Base-by-base conservation (phyloP, 2,888 invertebrate genomes). In the Anoplius nigerrimus region DNA sequence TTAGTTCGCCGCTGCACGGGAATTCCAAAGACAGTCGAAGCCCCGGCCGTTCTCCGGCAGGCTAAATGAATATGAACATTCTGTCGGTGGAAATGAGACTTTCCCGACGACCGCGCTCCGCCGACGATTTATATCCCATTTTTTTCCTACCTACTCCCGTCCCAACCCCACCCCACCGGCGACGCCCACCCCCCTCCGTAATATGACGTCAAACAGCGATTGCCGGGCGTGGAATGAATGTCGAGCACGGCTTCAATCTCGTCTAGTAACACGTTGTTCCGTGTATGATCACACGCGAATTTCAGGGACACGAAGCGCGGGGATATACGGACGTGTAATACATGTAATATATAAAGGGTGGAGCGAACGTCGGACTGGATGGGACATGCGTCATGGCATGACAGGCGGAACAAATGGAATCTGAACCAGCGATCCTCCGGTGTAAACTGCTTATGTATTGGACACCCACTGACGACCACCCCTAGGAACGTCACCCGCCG, bases 351-450 rank as follows among this genome's bases (percentile, higher is more conserved):
- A 69, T 46, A 75, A 80, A 78, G 79, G 78, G 70, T 62, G 73
- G 75, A 67, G 74, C 71, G 74, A 74, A 74, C 72, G 79, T 79
- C 79, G 81, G 78, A 83, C 72, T 78, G 80, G 84, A 84, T 84
- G 77, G 86, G 84, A 86, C 83, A 85, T 87, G 84, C 82, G 87
- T 88, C 88, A 88, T 82, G 82, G 79, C 80, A 74, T 85, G 88
- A 88, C 88, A 87, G 83, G 85, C 87, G 88, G 88, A 88, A 88
- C 88, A 87, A 88, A 88, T 88, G 86, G 88, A 88, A 88, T 87
- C 87, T 88, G 88, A 86, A 88, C 85, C 84, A 88, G 88, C 88
- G 85, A 85, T 87, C 83, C 88, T 84, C 76, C 72, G 78, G 80
- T 80, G 80, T 82, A 84, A 85, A 83, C 84, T 84, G 85, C 85